Evolutionary conservation across 2,797 vertebrate species (phyloP).

Genomic region (Cossypha caffra): DNA sequence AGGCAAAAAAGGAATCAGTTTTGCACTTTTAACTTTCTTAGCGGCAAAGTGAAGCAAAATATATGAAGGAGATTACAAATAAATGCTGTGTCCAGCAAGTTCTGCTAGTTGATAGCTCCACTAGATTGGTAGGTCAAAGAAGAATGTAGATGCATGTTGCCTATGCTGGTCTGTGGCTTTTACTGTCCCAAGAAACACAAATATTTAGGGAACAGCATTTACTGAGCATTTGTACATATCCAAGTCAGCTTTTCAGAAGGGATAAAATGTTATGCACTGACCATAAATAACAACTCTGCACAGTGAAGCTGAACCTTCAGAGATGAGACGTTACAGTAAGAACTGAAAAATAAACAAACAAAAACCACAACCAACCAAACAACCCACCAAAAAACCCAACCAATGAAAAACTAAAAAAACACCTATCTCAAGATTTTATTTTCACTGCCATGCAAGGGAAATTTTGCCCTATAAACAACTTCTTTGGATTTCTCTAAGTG

Average conservation of each 20-base stretch:
- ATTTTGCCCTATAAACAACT: neutral
- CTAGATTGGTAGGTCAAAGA: neutral
- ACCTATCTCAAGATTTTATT: neutral
- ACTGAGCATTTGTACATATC: neutral
- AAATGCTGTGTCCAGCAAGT: neutral
- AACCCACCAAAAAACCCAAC: neutral
- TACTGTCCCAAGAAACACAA: neutral
- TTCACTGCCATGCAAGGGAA: neutral
- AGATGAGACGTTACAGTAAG: neutral
- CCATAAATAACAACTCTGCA: neutral
- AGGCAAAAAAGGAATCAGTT: neutral
- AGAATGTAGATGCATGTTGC: neutral
- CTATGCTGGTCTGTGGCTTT: neutral
- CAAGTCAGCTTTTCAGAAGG: neutral
- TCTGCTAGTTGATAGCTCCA: neutral
- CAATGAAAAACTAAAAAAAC: accelerated
- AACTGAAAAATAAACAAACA: too few relatives aligned
- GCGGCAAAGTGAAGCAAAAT: neutral
- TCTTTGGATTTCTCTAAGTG: neutral
- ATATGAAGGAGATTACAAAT: neutral
- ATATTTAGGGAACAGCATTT: neutral
- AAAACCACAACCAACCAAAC: neutral
- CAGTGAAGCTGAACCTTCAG: neutral
- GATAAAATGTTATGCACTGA: neutral
- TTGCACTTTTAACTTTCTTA: neutral